phyloP scores from a whole-genome alignment of 1,140 invertebrate genomes.

The Trypoxylus dichotomus region DNA sequence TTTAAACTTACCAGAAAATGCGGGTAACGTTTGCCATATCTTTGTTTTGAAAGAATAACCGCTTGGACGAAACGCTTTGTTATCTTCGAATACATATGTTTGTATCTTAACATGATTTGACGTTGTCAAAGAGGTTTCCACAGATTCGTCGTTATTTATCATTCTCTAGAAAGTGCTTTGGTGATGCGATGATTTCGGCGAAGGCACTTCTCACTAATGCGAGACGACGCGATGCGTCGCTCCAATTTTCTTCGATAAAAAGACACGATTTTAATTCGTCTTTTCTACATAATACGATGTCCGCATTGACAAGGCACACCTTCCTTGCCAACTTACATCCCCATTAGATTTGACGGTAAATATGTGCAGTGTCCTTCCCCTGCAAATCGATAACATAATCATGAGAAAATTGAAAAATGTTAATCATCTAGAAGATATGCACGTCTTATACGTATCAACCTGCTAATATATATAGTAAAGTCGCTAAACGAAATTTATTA shows the following conservation, averaged over 20 bases:
- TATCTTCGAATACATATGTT: neutral
- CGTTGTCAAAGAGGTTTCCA: neutral
- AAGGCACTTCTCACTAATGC: neutral
- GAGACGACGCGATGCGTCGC: neutral
- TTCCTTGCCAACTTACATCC: neutral
- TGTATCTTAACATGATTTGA: neutral
- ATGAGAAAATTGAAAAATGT: neutral
- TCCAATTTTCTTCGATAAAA: neutral
- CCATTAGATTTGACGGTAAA: neutral
- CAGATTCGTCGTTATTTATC: constrained; percentile 2
- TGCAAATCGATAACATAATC: neutral
- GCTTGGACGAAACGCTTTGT: neutral
- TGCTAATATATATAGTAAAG: too few relatives aligned
- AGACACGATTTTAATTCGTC: neutral
- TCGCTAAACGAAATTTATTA: too few relatives aligned
- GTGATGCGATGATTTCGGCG: neutral
- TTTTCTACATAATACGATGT: neutral
- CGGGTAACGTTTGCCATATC: neutral
- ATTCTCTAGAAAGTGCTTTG: neutral
- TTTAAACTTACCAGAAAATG: neutral
- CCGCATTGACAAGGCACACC: neutral
- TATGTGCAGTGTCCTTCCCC: neutral
- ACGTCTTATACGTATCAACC: too few relatives aligned
- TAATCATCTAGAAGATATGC: too few relatives aligned
- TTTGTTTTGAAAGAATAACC: neutral